Evolutionary conservation across 2,888 invertebrate genomes (phyloP).

Genomic region (Helobdella robusta): DNA sequence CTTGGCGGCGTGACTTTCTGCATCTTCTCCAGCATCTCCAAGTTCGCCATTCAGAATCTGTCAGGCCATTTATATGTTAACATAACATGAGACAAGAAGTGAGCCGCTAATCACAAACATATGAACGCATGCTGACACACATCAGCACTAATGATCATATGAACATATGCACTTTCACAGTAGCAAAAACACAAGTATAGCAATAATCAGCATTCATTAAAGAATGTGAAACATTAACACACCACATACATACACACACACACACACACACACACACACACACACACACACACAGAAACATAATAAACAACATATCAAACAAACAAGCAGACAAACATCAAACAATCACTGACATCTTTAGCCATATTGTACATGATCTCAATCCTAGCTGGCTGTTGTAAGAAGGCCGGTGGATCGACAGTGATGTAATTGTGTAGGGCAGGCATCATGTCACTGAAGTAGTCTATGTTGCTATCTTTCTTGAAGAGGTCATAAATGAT

Average conservation of each 20-base stretch:
- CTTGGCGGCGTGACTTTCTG: slow-evolving; percentile 92
- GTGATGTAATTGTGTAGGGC: slow-evolving; percentile 93
- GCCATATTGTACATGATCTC: slow-evolving; percentile 89
- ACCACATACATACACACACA: too few relatives aligned
- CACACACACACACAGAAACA: neutral
- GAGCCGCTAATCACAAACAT: neutral
- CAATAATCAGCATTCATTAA: too few relatives aligned
- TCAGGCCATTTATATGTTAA: neutral
- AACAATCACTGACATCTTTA: slow-evolving; percentile 59
- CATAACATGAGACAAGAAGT: neutral
- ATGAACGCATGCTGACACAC: neutral
- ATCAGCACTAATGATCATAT: too few relatives aligned
- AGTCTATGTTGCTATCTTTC: slow-evolving; percentile 86
- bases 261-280: neutral
- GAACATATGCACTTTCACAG: too few relatives aligned
- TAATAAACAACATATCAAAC: too few relatives aligned
- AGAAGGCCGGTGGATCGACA: slow-evolving; percentile 83
- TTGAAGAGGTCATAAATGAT: slow-evolving; percentile 64
- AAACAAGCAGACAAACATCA: too few relatives aligned
- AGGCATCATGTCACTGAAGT: slow-evolving; percentile 95
- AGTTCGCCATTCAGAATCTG: slow-evolving; percentile 55
- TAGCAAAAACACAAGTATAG: too few relatives aligned
- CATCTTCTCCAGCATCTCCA: slow-evolving; percentile 73
- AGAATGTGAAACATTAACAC: too few relatives aligned
- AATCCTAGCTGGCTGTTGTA: slow-evolving; percentile 78